A percentile compares a stretch with the other conserved stretches of the same genome.
phyloP scores from a whole-genome alignment of 2,113 vertebrate species.

The Tenebrosternarchus preto region DNA sequence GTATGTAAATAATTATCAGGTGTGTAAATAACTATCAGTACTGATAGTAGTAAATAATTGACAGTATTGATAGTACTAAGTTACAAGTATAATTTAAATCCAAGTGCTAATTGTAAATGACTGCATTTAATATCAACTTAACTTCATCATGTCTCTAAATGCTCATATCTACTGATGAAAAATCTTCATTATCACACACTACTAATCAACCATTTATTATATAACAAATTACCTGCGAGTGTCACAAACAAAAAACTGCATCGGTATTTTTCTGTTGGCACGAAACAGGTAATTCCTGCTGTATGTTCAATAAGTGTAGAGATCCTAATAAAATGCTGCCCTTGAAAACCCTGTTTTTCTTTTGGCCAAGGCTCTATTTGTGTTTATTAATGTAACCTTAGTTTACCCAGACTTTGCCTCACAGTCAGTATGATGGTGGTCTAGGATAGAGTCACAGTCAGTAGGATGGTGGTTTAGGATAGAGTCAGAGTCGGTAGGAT shows the following conservation, averaged over 20 bases:
- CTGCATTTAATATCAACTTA: no score
- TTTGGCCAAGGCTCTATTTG: neutral
- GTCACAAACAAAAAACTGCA: neutral
- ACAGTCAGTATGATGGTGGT: neutral
- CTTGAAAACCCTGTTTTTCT: neutral
- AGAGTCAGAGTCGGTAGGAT: no score
- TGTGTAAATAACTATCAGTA: no score
- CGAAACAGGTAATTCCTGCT: neutral
- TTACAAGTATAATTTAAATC: no score
- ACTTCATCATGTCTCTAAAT: constrained; percentile 48
- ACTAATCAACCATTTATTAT: constrained; percentile 18
- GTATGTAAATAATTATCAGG: no score
- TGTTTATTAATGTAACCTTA: neutral
- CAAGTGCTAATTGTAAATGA: no score
- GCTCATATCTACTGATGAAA: neutral
- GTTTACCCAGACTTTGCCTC: neutral
- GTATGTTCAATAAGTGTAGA: neutral
- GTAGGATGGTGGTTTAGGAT: no score
- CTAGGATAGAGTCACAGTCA: neutral
- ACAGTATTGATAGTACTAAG: no score
- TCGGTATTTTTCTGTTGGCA: neutral
- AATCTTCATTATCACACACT: constrained; percentile 35
- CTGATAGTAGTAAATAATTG: no score
- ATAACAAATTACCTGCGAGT: constrained; percentile 26
- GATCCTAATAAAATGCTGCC: constrained; percentile 6